Evolutionary conservation across 2,113 vertebrate species (phyloP), one percentile per base, ranked within the genome.

Genomic region (Dinomys branickii): DNA sequence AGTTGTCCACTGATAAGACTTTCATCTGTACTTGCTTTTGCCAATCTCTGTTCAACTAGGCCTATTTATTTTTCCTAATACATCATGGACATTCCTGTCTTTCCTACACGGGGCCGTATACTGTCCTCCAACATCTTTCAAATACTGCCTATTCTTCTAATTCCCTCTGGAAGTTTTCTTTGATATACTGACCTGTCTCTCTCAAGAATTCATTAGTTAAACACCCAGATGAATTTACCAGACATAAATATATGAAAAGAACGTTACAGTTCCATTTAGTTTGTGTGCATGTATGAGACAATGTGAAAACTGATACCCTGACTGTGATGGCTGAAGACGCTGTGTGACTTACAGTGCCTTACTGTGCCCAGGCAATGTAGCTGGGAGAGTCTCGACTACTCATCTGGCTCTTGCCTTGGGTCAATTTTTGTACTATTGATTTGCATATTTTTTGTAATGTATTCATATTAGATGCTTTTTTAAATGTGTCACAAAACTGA

Each of bases 161-260:
- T 92, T 92, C 16, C 69, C 92, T 61, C 33, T 44, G 22, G 24
- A 88, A 58, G 47, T 28, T 71, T 26, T 91, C 24, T 8, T 90
- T 38, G 38, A 59, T 94, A 58, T 24, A 91, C 61, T 13, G 5
- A 73, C 26, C 47, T 96, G 82, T 87, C 71, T 24, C 33, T 87
- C 80, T 87, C 69, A 65, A 92, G 38, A 94, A 69, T 82, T 91
- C 75, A 89, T 88, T 83, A 50, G 54, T 38, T 50, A 61, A 89
- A 83, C 59, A 87, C 35, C 88, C 33, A 94, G 83, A 30, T 63
- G 90, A 94, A 28, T 6, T 41, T 87, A 84, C 33, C 24, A 75
- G 58, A 65, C 85, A 56, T 63, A 91, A 97, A 82, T 85, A 96
- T 84, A 88, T 94, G 75, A 95, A 47, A 94, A 73, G 17, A 92